Percentiles rank a stretch among this genome's conserved stretches.
These are phyloP conservation scores for Cuculus canorus DNA, from an alignment of 2,797 vertebrate species.

Conservation along the genomic window DNA sequence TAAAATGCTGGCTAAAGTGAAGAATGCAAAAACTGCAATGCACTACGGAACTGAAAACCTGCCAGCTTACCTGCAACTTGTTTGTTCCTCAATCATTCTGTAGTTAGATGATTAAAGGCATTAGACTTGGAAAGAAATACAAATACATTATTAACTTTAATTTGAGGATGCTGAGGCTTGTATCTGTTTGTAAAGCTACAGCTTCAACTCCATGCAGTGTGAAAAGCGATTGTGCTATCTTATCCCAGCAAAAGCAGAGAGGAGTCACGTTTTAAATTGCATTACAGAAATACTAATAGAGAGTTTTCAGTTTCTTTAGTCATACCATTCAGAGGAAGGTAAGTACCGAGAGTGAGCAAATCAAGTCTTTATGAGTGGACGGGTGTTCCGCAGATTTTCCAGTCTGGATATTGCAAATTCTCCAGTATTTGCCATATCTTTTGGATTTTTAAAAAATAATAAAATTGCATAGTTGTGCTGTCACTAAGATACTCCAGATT, in stretches of 20 bases:
- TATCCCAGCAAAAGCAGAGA: constrained; percentile 33
- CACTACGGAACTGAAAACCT: constrained; percentile 29
- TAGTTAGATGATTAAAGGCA: neutral
- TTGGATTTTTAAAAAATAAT: neutral
- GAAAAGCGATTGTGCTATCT: constrained; percentile 11
- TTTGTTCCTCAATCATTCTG: constrained; percentile 3
- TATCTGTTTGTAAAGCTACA: constrained; percentile 15
- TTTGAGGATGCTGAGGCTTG: constrained; percentile 4
- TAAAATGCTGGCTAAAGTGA: constrained; percentile 40
- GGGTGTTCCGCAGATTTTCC: neutral
- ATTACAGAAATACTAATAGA: constrained; percentile 29
- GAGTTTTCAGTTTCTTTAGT: constrained; percentile 22
- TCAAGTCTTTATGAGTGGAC: neutral
- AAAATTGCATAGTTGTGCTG: neutral
- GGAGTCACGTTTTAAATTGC: constrained; percentile 27
- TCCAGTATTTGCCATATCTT: neutral
- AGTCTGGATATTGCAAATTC: neutral
- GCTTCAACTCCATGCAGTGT: neutral
- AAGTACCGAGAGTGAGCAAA: neutral
- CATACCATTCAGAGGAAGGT: neutral
- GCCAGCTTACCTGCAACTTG: constrained; percentile 21
- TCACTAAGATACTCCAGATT: neutral
- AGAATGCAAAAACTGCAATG: constrained; percentile 25
- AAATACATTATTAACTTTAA: neutral
- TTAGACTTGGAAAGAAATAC: neutral